Base-by-base conservation (phyloP, 1,140 invertebrate species). In the Mizuhopecten yessoensis region DNA sequence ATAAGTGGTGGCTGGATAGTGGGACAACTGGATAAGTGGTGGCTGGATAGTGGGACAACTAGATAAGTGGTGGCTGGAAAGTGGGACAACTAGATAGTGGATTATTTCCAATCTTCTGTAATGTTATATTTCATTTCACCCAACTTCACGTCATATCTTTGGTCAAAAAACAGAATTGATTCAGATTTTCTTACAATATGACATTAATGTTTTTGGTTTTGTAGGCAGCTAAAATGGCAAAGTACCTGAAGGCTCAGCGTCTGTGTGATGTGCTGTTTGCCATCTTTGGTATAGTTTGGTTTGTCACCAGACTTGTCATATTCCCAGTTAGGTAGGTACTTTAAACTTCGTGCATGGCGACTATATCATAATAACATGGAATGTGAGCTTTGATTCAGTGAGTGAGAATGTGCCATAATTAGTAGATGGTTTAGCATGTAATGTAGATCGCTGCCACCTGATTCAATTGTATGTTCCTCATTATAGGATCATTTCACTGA, bases 181-280 rank as follows among this genome's bases (percentile, higher is more conserved):
- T n/a, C n/a, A n/a, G n/a, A n/a, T n/a, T n/a, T n/a, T n/a, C n/a
- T n/a, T n/a, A n/a, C n/a, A n/a, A n/a, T n/a, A n/a, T n/a, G n/a
- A n/a, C n/a, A n/a, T 7, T 15, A 20, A 34, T 90, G 0, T 29
- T 88, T 88, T 15, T 88, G 13, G 39, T 87, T 39, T 93, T 91
- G 29, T 86, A 94, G 93, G 87, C 88, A 57, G 93, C 92, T 23
- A 94, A 94, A 39, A 92, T 93, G 90, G 91, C 91, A 0, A 94
- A 94, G 94, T 99, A 99, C 96, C 97, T 98, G 34, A 98, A 98
- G 93, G 98, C 98, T 93, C 98, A 99, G 95, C 98, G 97, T 96
- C 92, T 98, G 3, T 99, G 99, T 96, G 98, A 99, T 97, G 96
- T 97, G 36, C 97, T 99, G 91, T 99, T 99, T 93, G 89, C 91